These are phyloP conservation scores for Oxygymnocypris stewartii DNA, from an alignment of 2,113 vertebrate genomes.

Conservation along the genomic window DNA sequence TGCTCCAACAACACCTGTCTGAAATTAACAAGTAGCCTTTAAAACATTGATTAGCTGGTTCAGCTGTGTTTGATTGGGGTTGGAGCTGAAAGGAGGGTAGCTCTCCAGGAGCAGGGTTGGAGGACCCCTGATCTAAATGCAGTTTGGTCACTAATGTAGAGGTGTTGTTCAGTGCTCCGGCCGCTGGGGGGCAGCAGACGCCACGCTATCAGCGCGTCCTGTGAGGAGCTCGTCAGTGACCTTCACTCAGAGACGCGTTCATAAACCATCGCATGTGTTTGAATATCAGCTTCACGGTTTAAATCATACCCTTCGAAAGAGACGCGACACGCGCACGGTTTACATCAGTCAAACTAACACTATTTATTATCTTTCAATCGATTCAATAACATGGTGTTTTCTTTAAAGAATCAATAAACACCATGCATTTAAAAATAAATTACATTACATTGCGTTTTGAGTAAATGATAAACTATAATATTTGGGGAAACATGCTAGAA, in stretches of 20 bases:
- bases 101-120: too few relatives aligned
- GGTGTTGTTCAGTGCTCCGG: neutral
- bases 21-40: too few relatives aligned
- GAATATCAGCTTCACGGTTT: neutral
- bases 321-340: neutral
- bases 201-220: neutral
- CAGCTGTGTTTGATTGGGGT: too few relatives aligned
- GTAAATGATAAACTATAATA: neutral
- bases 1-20: too few relatives aligned
- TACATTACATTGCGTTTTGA: neutral
- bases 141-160: too few relatives aligned
- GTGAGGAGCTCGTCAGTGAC: too few relatives aligned
- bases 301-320: neutral
- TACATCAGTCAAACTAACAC: neutral
- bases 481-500: neutral
- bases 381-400: neutral
- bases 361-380: neutral
- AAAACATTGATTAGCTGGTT: too few relatives aligned
- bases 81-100: too few relatives aligned
- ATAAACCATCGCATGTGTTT: neutral
- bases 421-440: neutral
- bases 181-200: constrained; percentile 51
- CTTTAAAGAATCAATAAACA: neutral
- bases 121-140: too few relatives aligned
- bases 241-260: neutral